Conservation (phyloP, 1,140 invertebrate genomes). For the Brachionus manjavacas region DNA sequence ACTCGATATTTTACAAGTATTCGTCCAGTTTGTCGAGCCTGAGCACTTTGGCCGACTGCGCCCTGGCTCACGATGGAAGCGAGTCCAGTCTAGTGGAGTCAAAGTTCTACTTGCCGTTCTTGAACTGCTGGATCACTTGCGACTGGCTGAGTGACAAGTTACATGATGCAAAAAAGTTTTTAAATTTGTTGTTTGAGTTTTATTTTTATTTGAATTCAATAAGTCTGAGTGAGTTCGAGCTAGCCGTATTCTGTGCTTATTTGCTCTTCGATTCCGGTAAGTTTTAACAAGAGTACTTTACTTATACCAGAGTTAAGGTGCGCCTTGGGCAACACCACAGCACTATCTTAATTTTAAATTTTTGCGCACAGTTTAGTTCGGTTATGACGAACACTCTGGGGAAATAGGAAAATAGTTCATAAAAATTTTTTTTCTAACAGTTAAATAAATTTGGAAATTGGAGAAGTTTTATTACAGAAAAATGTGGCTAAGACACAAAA, state of each 20-base stretch:
- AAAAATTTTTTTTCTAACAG: too few relatives aligned
- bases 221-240: background rate
- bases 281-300: too few relatives aligned
- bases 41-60: background rate
- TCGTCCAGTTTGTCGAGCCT: background rate
- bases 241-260: background rate
- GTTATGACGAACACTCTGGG: too few relatives aligned
- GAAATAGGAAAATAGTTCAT: too few relatives aligned
- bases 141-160: background rate
- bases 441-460: too few relatives aligned
- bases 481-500: too few relatives aligned
- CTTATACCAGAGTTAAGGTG: too few relatives aligned
- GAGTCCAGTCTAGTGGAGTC: background rate
- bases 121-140: background rate
- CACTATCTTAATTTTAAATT: too few relatives aligned
- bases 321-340: too few relatives aligned
- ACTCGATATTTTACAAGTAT: conserved; percentile 8
- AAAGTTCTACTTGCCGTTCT: background rate
- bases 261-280: conserved; percentile 13
- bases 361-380: too few relatives aligned
- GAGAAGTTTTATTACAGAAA: too few relatives aligned
- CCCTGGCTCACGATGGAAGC: background rate
- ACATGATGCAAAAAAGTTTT: background rate
- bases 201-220: conserved; percentile 37
- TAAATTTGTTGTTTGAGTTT: conserved; percentile 33